Evolutionary conservation across 2,888 invertebrate species (phyloP).

Genomic region (Monopis laevigella): DNA sequence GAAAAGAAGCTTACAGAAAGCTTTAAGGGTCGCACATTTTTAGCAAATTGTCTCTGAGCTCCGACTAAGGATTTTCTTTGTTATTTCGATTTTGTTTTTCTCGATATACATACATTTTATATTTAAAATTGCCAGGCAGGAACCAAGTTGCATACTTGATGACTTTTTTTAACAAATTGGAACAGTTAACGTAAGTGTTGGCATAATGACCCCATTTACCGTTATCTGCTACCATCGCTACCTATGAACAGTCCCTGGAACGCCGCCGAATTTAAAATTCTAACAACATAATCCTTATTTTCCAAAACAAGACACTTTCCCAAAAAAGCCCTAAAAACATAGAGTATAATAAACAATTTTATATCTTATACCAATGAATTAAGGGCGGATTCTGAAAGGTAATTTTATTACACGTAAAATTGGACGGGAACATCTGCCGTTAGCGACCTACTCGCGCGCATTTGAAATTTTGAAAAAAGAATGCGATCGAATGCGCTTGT

Average conservation of each 20-base stretch:
- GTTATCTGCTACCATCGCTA: conserved; percentile 51
- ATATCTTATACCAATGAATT: background rate
- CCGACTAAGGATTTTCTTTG: too few species aligned
- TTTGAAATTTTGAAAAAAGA: conserved; percentile 55
- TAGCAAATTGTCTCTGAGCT: too few species aligned
- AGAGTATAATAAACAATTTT: conserved; percentile 15
- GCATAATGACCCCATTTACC: conserved; percentile 50
- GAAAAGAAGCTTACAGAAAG: conserved; percentile 37
- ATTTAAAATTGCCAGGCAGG: too few species aligned
- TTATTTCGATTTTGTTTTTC: too few species aligned
- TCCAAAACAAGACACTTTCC: conserved; percentile 29
- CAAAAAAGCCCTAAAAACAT: conserved; percentile 3
- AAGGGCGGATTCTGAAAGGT: conserved; percentile 13
- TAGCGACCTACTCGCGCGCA: conserved; percentile 41
- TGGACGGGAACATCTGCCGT: conserved; percentile 51
- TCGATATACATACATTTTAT: too few species aligned
- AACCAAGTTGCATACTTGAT: too few species aligned
- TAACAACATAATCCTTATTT: conserved; percentile 60
- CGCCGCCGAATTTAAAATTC: conserved; percentile 55
- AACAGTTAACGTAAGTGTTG: conserved; percentile 1
- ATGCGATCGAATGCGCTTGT: conserved; percentile 25
- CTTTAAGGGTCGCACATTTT: conserved; percentile 38
- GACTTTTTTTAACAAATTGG: too few species aligned
- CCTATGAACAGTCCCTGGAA: conserved; percentile 31
- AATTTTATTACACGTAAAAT: conserved; percentile 16